phyloP scores from a whole-genome alignment of 2,888 invertebrate genomes.

The Ametastegia equiseti region DNA sequence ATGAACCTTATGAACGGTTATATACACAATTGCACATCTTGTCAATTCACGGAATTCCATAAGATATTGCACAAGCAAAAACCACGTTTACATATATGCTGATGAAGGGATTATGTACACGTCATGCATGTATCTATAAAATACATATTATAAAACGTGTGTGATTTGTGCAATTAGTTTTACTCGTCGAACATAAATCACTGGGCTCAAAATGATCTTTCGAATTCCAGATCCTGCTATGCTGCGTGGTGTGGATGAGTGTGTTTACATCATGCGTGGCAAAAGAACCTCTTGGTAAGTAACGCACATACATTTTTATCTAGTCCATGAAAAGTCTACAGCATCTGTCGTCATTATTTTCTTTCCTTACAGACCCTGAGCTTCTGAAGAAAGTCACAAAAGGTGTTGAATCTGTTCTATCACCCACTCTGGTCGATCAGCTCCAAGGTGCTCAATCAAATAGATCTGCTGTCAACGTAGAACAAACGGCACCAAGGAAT shows the following conservation, averaged over 20 bases:
- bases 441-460: slow-evolving; percentile 55
- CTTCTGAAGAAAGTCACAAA: slow-evolving; percentile 62
- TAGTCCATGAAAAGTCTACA: too few relatives aligned
- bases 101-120: neutral
- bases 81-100: too few relatives aligned
- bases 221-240: slow-evolving; percentile 55
- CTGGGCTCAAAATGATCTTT: slow-evolving; percentile 1
- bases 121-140: neutral
- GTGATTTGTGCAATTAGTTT: slow-evolving; percentile 54
- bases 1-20: neutral
- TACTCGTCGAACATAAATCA: slow-evolving; percentile 13
- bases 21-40: neutral
- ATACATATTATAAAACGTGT: too few relatives aligned
- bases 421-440: slow-evolving; percentile 58
- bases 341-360: neutral
- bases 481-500: slow-evolving; percentile 29
- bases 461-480: slow-evolving; percentile 51
- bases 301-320: neutral
- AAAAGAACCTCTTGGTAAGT: slow-evolving; percentile 28
- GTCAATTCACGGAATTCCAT: neutral
- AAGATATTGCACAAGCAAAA: neutral
- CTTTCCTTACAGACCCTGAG: slow-evolving; percentile 59
- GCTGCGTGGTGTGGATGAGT: slow-evolving; percentile 36
- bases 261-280: slow-evolving; percentile 14
- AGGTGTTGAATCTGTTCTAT: slow-evolving; percentile 63